Conservation (phyloP, 2,113 vertebrate species). For the Mungos mungo region DNA sequence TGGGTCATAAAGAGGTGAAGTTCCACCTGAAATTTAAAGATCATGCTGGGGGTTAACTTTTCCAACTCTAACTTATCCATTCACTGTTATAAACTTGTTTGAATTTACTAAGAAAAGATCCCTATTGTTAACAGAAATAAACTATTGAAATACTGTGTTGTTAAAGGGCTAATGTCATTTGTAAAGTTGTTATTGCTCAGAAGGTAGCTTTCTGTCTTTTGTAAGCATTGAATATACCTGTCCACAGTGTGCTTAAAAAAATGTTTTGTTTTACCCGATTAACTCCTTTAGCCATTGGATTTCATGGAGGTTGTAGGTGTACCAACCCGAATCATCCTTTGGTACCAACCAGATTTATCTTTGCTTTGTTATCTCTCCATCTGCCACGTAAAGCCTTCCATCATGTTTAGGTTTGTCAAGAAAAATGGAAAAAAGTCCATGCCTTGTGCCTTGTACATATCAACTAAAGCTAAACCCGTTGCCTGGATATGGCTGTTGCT, state of each 20-base stretch:
- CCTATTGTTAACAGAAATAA: slow-evolving; percentile 72
- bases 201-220: neutral
- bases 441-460: neutral
- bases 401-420: neutral
- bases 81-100: slow-evolving; percentile 64
- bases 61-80: slow-evolving; percentile 29
- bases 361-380: neutral
- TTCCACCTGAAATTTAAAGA: slow-evolving; percentile 53
- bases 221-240: neutral
- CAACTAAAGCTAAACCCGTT: neutral
- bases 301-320: neutral
- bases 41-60: slow-evolving; percentile 66
- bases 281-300: slow-evolving; percentile 14
- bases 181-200: neutral
- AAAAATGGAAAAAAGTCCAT: neutral
- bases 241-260: neutral
- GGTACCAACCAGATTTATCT: neutral
- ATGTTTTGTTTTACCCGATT: neutral
- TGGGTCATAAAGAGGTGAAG: slow-evolving; percentile 61
- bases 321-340: neutral
- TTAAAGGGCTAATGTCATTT: slow-evolving; percentile 51
- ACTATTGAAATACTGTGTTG: slow-evolving; percentile 57
- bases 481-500: neutral
- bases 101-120: slow-evolving; percentile 45
- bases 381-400: slow-evolving; percentile 3